Percentiles rank a stretch among this genome's conserved stretches.
Evolutionary conservation across 1,140 invertebrate species (phyloP).

Genomic region (Drosophila gunungcola): DNA sequence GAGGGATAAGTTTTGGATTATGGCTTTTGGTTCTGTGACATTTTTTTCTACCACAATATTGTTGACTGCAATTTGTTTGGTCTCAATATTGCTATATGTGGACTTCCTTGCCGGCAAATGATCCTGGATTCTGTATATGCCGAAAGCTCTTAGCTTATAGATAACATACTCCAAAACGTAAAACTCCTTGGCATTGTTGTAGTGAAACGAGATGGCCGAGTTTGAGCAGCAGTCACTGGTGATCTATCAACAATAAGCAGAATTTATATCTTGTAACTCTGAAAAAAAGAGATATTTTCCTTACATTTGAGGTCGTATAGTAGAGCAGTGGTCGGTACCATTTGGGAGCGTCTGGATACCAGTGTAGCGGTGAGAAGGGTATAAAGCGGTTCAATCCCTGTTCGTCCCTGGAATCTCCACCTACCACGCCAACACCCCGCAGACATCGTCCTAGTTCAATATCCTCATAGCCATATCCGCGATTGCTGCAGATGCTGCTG

Average conservation of each 20-base stretch:
- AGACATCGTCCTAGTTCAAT: constrained; percentile 97
- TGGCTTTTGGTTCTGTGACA: neutral
- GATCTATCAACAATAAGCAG: constrained; percentile 74
- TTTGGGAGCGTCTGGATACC: constrained; percentile 85
- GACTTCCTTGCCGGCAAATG: neutral
- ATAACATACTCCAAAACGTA: constrained; percentile 98
- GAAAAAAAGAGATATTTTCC: neutral
- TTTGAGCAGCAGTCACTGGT: constrained; percentile 94
- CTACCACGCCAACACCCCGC: constrained; percentile 92
- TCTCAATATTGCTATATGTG: too few relatives aligned
- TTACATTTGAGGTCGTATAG: constrained; percentile 86
- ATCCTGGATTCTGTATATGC: constrained; percentile 84
- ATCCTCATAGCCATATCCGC: constrained; percentile 93
- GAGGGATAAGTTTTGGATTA: neutral
- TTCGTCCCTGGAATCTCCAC: constrained; percentile 93
- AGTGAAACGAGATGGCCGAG: constrained; percentile 97
- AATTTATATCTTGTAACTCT: neutral
- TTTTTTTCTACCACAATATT: neutral
- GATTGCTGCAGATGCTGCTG: constrained; percentile 88
- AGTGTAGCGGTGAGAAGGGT: constrained; percentile 90
- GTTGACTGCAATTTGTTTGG: neutral
- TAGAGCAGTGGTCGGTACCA: neutral
- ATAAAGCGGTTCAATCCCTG: constrained; percentile 95
- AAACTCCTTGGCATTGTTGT: constrained; percentile 95
- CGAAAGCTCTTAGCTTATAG: constrained; percentile 96